phyloP scores from a whole-genome alignment of 2,797 vertebrate species.

The Megaceryle alcyon region DNA sequence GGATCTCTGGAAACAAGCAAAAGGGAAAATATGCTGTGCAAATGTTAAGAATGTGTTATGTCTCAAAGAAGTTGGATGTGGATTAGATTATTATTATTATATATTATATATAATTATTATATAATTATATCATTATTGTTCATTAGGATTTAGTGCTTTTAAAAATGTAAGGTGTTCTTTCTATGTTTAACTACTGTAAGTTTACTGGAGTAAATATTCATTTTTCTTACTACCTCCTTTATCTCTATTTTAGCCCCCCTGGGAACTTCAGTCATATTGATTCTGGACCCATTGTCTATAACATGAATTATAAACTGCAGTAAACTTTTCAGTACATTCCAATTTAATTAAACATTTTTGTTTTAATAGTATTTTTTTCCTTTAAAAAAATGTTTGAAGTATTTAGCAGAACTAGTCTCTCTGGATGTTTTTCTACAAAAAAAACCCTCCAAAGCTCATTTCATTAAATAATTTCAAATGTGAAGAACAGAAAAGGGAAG shows the following conservation, averaged over 20 bases:
- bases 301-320: conserved; percentile 58
- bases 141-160: conserved; percentile 9
- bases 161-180: conserved; percentile 24
- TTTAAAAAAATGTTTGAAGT: background rate
- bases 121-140: conserved; percentile 26
- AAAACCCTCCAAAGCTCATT: background rate
- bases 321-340: conserved; percentile 50
- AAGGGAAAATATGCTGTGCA: background rate
- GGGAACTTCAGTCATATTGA: conserved; percentile 47
- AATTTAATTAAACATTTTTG: conserved; percentile 61
- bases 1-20: background rate
- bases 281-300: conserved; percentile 52
- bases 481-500: background rate
- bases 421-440: background rate
- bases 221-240: conserved; percentile 36
- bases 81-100: background rate
- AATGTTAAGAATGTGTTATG: background rate
- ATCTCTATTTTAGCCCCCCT: conserved; percentile 15
- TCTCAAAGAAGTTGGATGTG: background rate
- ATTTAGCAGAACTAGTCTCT: background rate
- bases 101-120: background rate
- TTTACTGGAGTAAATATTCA: background rate
- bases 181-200: background rate
- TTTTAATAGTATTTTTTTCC: conserved; percentile 16
- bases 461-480: background rate